These are phyloP conservation scores for Catajapyx aquilonaris DNA, from an alignment of 1,140 invertebrate genomes.

Conservation along the genomic window DNA sequence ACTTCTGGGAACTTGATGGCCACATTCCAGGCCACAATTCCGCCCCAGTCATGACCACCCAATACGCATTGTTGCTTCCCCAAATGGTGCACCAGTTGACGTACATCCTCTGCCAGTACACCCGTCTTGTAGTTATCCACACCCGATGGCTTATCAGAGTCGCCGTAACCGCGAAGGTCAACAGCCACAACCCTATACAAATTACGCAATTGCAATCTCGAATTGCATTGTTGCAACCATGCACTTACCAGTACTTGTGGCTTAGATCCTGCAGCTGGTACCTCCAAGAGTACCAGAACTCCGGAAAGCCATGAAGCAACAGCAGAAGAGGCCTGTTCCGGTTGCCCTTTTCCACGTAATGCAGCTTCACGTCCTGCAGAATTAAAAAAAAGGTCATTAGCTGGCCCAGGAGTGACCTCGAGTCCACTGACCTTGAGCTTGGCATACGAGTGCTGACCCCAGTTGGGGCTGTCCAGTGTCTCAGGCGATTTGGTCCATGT, in stretches of 20 bases:
- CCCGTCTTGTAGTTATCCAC: constrained; percentile 28
- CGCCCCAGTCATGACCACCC: constrained; percentile 50
- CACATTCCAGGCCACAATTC: constrained; percentile 29
- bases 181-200: constrained; percentile 40
- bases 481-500: too few species aligned
- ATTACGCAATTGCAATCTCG: too few species aligned
- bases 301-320: constrained; percentile 25
- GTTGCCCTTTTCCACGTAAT: constrained; percentile 24
- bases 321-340: constrained; percentile 21
- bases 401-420: too few species aligned
- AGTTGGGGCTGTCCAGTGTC: too few species aligned
- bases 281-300: constrained; percentile 27
- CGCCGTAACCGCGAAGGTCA: constrained; percentile 43
- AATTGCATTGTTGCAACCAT: background rate
- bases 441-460: too few species aligned
- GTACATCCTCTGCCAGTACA: constrained; percentile 32
- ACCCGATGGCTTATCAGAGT: constrained; percentile 38
- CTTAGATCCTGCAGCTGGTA: constrained; percentile 20
- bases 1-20: constrained; percentile 31
- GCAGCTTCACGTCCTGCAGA: constrained; percentile 21
- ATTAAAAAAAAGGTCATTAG: too few species aligned
- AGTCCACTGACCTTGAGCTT: too few species aligned
- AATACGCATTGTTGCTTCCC: constrained; percentile 34
- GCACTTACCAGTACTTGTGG: constrained; percentile 17
- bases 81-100: constrained; percentile 32